phyloP scores from a whole-genome alignment of 2,888 invertebrate species.

The Eustalomyia histrio region DNA sequence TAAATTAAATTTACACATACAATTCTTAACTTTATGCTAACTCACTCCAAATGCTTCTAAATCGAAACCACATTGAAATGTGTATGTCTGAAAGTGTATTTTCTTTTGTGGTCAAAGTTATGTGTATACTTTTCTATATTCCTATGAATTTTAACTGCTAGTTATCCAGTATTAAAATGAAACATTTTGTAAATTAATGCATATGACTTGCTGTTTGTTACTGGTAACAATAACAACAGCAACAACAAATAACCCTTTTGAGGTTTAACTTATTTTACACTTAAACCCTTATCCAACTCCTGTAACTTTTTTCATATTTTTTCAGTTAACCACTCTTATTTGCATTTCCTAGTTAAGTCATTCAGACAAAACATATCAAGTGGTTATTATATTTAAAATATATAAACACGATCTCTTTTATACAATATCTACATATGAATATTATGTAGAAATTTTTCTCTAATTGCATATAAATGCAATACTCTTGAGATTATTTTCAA shows the following conservation, averaged over 20 bases:
- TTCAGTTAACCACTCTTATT: constrained; percentile 31
- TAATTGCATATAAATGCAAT: constrained; percentile 58
- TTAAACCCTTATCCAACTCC: neutral
- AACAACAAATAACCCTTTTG: constrained; percentile 22
- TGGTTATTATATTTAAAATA: constrained; percentile 33
- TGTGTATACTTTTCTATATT: neutral
- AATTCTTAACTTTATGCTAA: neutral
- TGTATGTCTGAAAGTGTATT: neutral
- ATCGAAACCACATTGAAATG: constrained; percentile 28
- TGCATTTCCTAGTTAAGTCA: constrained; percentile 40
- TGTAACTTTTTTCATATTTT: neutral
- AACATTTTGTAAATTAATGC: constrained; percentile 18
- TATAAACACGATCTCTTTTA: constrained; percentile 45
- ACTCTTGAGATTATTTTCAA: constrained; percentile 44
- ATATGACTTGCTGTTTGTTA: constrained; percentile 24
- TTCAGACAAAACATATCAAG: constrained; percentile 28
- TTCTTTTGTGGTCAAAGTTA: constrained; percentile 31
- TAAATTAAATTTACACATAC: neutral
- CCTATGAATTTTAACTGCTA: neutral
- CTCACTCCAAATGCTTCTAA: neutral
- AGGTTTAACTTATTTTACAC: constrained; percentile 16
- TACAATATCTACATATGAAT: neutral
- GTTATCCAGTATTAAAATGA: constrained; percentile 4
- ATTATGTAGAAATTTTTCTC: constrained; percentile 34
- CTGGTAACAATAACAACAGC: neutral